These are phyloP conservation scores for Heliconius hewitsoni DNA, from an alignment of 1,140 invertebrate genomes.

Conservation along the genomic window DNA sequence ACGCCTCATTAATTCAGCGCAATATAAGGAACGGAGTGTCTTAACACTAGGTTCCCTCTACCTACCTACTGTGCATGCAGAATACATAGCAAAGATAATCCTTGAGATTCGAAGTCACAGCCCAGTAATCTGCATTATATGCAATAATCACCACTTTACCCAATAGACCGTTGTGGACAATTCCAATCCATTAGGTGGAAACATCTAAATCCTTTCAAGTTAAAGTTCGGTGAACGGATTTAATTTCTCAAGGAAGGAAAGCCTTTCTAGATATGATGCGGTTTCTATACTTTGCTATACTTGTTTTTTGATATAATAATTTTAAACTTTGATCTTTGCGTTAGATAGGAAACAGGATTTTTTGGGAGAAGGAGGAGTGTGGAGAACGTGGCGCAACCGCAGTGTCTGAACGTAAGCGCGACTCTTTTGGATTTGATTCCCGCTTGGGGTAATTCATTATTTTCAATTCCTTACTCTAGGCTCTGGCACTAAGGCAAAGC, in stretches of 20 bases:
- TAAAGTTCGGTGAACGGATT: conserved; percentile 26
- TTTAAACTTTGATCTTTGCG: neutral
- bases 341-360: neutral
- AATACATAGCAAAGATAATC: neutral
- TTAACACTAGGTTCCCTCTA: no score
- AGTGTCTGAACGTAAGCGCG: no score
- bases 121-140: conserved; percentile 16
- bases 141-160: conserved; percentile 20
- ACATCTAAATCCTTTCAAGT: conserved; percentile 36
- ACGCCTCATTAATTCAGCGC: no score
- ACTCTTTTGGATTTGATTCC: no score
- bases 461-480: no score
- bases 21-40: no score
- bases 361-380: neutral
- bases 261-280: conserved; percentile 11
- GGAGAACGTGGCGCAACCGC: no score
- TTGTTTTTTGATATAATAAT: neutral
- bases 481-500: neutral
- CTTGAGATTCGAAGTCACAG: neutral
- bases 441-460: no score
- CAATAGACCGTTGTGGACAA: conserved; percentile 32
- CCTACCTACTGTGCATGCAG: no score
- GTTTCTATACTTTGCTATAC: neutral
- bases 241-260: conserved; percentile 36
- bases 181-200: conserved; percentile 35